phyloP scores from a whole-genome alignment of 2,797 vertebrate species.

The Tragopan temminckii region DNA sequence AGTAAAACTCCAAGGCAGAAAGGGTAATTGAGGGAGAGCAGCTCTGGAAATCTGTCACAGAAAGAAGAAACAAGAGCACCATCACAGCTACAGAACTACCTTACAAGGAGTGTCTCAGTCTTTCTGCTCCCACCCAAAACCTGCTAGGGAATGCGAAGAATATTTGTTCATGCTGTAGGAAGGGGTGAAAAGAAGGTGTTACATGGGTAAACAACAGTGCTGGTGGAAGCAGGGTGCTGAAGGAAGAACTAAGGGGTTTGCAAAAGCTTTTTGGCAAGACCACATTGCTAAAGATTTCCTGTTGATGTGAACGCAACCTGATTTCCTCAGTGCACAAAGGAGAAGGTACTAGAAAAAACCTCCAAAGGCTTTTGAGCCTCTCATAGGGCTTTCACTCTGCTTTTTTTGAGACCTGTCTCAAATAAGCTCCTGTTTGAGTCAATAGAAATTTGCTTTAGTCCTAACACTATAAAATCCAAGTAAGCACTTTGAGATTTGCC shows the following conservation, averaged over 20 bases:
- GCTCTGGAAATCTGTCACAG: background rate
- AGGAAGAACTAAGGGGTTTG: background rate
- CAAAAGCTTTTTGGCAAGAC: slow-evolving; percentile 16
- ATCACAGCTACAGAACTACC: background rate
- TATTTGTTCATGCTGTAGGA: slow-evolving; percentile 40
- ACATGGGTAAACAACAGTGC: slow-evolving; percentile 1
- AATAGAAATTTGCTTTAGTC: slow-evolving; percentile 60
- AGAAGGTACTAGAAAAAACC: background rate
- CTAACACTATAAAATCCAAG: background rate
- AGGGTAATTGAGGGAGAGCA: background rate
- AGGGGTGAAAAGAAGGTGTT: slow-evolving; percentile 26
- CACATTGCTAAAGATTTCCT: background rate
- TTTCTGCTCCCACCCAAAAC: slow-evolving; percentile 6
- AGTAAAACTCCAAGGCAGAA: background rate
- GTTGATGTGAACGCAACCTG: background rate
- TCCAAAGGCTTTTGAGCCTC: background rate
- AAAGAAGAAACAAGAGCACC: background rate
- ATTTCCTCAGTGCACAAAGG: background rate
- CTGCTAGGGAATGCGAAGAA: background rate
- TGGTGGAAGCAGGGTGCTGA: background rate
- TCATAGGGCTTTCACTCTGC: background rate
- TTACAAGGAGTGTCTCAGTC: slow-evolving; percentile 19
- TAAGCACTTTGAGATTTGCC: slow-evolving; percentile 59
- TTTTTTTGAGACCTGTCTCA: background rate
- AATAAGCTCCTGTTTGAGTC: background rate